These are phyloP conservation scores for Phalangium opilio DNA, from an alignment of 2,888 invertebrate genomes.

Conservation along the genomic window DNA sequence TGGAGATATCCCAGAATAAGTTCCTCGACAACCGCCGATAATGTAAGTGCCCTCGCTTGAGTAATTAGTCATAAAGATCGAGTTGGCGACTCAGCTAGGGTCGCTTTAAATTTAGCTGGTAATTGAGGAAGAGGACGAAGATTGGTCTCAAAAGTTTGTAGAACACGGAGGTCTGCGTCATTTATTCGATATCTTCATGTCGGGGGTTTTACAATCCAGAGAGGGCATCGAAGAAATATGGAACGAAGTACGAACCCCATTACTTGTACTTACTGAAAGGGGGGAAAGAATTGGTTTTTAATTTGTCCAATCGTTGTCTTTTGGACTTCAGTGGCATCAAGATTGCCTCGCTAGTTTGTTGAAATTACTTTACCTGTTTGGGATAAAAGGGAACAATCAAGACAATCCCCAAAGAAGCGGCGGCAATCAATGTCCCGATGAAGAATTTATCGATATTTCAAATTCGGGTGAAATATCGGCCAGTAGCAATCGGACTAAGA, in stretches of 20 bases:
- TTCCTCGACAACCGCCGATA: too few relatives aligned
- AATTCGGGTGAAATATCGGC: constrained; percentile 7
- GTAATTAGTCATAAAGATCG: too few relatives aligned
- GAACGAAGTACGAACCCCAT: constrained; percentile 30
- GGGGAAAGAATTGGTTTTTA: too few relatives aligned
- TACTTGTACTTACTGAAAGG: too few relatives aligned
- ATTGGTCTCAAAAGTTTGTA: constrained; percentile 65
- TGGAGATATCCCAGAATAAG: too few relatives aligned
- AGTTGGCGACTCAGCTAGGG: too few relatives aligned
- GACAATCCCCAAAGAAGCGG: too few relatives aligned
- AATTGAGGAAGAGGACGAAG: too few relatives aligned
- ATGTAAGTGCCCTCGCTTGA: too few relatives aligned
- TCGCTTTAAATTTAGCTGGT: too few relatives aligned
- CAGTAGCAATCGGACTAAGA: constrained; percentile 8
- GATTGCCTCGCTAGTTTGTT: constrained; percentile 77
- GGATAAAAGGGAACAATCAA: constrained; percentile 37
- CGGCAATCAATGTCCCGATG: neutral
- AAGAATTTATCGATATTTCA: neutral
- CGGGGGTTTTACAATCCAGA: constrained; percentile 53
- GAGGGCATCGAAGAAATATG: constrained; percentile 45
- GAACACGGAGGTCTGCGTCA: constrained; percentile 73
- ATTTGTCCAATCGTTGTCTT: constrained; percentile 1
- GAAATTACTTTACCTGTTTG: constrained; percentile 70
- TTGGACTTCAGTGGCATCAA: constrained; percentile 59
- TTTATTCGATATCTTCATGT: constrained; percentile 81